These are phyloP conservation scores for Mimachlamys varia DNA, from an alignment of 2,888 invertebrate genomes.

Conservation along the genomic window DNA sequence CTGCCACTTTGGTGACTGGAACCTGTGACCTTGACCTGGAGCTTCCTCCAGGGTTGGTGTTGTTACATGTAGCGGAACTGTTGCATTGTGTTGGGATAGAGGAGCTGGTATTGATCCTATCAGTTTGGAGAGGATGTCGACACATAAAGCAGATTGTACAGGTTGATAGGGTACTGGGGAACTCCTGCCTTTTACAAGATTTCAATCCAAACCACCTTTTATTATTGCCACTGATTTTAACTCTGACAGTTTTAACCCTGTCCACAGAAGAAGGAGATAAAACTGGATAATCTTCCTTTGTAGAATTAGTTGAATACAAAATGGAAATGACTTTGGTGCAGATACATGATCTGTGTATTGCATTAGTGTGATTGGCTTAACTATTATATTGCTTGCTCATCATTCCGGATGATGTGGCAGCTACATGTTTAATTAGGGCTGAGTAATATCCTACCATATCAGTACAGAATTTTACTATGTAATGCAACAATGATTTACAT, in stretches of 20 bases:
- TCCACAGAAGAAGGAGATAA: neutral
- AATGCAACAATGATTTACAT: no score
- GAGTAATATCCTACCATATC: no score
- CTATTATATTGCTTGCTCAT: neutral
- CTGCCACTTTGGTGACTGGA: neutral
- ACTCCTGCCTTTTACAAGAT: neutral
- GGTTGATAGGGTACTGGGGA: neutral
- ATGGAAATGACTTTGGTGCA: neutral
- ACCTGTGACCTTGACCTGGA: neutral
- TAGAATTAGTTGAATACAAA: conserved; percentile 1
- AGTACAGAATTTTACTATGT: no score
- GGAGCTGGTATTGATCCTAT: neutral
- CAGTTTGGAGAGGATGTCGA: neutral
- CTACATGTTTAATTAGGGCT: neutral
- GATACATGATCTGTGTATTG: neutral
- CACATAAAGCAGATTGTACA: neutral
- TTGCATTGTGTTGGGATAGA: conserved; percentile 18
- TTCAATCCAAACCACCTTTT: neutral
- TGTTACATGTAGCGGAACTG: conserved; percentile 4
- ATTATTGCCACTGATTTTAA: conserved; percentile 15
- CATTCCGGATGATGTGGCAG: neutral
- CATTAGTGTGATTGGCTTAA: neutral
- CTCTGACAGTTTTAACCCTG: neutral
- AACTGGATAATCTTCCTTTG: neutral
- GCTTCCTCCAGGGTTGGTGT: neutral